Percentiles rank a stretch among this genome's conserved stretches.
Evolutionary conservation across 2,888 invertebrate genomes (phyloP).

Genomic region (Eledona agricola): DNA sequence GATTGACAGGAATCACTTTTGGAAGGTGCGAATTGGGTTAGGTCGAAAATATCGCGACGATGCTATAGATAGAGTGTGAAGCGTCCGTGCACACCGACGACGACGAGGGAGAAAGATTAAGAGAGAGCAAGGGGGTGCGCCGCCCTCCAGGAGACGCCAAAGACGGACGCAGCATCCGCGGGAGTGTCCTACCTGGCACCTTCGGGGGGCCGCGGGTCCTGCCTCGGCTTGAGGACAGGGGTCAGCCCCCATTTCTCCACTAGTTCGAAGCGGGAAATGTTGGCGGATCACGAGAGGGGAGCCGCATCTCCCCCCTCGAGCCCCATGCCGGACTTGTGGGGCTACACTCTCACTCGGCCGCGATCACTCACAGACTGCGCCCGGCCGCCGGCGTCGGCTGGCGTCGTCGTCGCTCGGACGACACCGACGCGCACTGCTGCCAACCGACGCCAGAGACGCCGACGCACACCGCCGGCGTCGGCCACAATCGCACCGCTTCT

Average conservation of each 20-base stretch:
- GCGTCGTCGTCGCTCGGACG: slow-evolving; percentile 54
- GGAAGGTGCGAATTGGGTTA: slow-evolving; percentile 30
- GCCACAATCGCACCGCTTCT: slow-evolving; percentile 8
- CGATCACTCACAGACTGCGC: slow-evolving; percentile 62
- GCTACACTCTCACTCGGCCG: slow-evolving; percentile 62
- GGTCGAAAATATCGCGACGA: slow-evolving; percentile 30
- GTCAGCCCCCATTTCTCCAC: slow-evolving; percentile 98
- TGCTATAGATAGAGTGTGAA: slow-evolving; percentile 33
- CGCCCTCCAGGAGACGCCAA: slow-evolving; percentile 26
- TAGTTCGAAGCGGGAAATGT: slow-evolving; percentile 98
- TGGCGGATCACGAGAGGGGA: slow-evolving; percentile 77
- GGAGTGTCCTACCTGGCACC: slow-evolving; percentile 73
- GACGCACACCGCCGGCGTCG: slow-evolving; percentile 18
- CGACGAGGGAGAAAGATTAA: slow-evolving; percentile 40
- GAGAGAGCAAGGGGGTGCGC: slow-evolving; percentile 36
- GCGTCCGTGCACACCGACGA: slow-evolving; percentile 34
- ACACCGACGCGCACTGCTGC: slow-evolving; percentile 58
- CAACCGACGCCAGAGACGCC: slow-evolving; percentile 46
- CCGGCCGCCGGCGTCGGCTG: slow-evolving; percentile 56
- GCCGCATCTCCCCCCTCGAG: slow-evolving; percentile 68
- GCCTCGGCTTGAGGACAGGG: slow-evolving; percentile 96
- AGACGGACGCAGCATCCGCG: slow-evolving; percentile 50
- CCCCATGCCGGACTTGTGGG: slow-evolving; percentile 68
- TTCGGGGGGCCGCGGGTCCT: slow-evolving; percentile 87
- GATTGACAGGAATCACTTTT: slow-evolving; percentile 24